Evolutionary conservation across 2,888 invertebrate species (phyloP), one percentile per base, ranked within the genome.

Genomic region (Tubiluchus corallicola): DNA sequence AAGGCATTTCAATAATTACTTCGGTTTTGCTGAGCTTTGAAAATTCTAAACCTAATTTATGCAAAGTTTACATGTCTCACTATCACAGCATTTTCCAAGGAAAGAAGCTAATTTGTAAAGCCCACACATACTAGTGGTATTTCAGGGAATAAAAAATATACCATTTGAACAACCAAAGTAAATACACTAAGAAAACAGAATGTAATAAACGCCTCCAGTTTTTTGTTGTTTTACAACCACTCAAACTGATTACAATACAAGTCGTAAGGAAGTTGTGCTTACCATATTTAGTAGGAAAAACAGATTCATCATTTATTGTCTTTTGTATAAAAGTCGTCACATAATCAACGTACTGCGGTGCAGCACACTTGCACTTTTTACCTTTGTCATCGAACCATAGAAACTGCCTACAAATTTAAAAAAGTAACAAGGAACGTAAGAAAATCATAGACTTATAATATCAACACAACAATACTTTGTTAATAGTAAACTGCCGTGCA

Each of bases 251-350:
- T n/a, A n/a, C n/a, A n/a, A n/a, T n/a, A n/a, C n/a, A n/a, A n/a
- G n/a, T n/a, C n/a, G n/a, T n/a, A n/a, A n/a, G n/a, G n/a, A n/a
- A n/a, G n/a, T n/a, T n/a, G n/a, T n/a, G 60, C 75, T 75, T 69
- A 83, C 92, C 92, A 70, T 88, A 92, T 76, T 94, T 94, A 63
- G 94, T 94, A 67, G 94, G 94, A 74, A 94, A 96, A 65, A 90
- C 77, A 62, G 77, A 76, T 73, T 94, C 94, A 69, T 94, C 92
- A 68, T 82, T 83, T 70, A 94, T 81, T 55, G 85, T 88, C 72
- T 87, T 87, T 70, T 94, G 90, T 57, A 85, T 87, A 72, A 82
- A 88, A 52, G 92, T 88, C 87, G 94, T 94, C 64, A 92, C 92
- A 71, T 88, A 90, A 72, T 96, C 94, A 68, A 94, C 83, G 70